Base-by-base conservation (phyloP, 2,113 vertebrate genomes). In the Gymnarchus niloticus region DNA sequence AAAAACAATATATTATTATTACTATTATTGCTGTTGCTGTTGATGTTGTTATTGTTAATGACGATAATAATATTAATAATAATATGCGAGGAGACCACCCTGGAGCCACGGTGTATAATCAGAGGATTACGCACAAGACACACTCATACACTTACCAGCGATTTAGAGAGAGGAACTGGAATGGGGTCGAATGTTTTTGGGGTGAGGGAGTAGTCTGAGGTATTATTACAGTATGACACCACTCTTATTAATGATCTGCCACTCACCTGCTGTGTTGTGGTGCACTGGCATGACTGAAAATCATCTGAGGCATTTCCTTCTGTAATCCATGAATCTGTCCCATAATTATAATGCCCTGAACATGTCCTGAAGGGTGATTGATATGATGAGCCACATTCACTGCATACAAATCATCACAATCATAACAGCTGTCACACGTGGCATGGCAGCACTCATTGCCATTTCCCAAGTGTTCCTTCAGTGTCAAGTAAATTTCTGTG, bases 211-310 rank as follows among this genome's bases (percentile, higher is more conserved):
- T 23, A 17, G 21, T 6, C 65, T 73, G 14, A 37, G 33, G 14
- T 41, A 73, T 37, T 73, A 41, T 2, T 23, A 44, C 7, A 19
- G 52, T 54, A 14, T 54, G 25, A n/a, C 7, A 52, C 54, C 21
- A 54, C 54, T 37, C 0, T 52, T 28, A 52, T 54, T 37, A 52
- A 21, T 49, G 33, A 49, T 17, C 12, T 6, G 23, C n/a, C 49
- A 82, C 86, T 92, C 88, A 95, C 94, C 93, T 95, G 94, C 78
- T 89, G 65, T 82, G 89, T 56, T 6, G 0, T 14, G 84, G 93
- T 93, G 90, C 98, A 99, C 91, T 94, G 95, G 91, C 98, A 99
- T 85, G 88, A 86, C 77, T 88, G 91, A 90, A 96, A 95, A 83
- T 89, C 51, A 41, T 90, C 88, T 25, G 92, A 88, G 83, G 88